phyloP scores from a whole-genome alignment of 92 coral and sea anemone genomes.

The Hydrozoanthus gracilis region DNA sequence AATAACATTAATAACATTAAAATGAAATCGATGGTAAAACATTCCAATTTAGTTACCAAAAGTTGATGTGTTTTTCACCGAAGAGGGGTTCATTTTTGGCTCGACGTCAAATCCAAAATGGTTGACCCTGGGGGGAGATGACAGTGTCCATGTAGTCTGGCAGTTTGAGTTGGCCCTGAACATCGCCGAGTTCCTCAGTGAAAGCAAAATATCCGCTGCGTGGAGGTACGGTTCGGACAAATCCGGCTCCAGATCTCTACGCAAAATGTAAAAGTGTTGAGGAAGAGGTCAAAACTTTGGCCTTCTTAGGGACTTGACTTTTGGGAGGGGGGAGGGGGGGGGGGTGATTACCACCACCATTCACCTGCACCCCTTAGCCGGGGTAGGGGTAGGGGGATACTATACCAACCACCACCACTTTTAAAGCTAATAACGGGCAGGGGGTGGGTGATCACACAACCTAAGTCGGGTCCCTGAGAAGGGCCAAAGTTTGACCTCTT shows the following conservation, averaged over 20 bases:
- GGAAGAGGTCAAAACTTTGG: too few relatives aligned
- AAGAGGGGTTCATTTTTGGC: neutral
- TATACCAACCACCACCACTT: too few relatives aligned
- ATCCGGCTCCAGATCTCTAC: constrained; percentile 11
- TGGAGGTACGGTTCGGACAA: constrained; percentile 11
- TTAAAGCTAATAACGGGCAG: too few relatives aligned
- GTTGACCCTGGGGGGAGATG: constrained; percentile 13
- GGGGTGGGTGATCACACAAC: too few relatives aligned
- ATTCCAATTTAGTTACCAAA: constrained; percentile 1
- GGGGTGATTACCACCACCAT: too few relatives aligned
- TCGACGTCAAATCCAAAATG: neutral
- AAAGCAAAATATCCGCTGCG: constrained; percentile 33
- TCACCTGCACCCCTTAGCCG: too few relatives aligned
- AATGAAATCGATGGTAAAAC: neutral
- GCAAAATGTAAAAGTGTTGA: neutral
- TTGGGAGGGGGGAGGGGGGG: neutral
- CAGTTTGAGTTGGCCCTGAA: constrained; percentile 15
- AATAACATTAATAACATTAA: too few relatives aligned
- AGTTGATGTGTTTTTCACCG: constrained; percentile 3
- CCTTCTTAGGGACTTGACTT: too few relatives aligned
- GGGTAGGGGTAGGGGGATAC: too few relatives aligned
- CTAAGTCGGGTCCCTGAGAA: too few relatives aligned
- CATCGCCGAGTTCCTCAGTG: constrained; percentile 34
- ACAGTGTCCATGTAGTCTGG: constrained; percentile 27
- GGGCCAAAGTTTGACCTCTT: too few relatives aligned